Percentiles rank a stretch among this genome's conserved stretches.
Evolutionary conservation across 2,888 invertebrate genomes (phyloP).

Genomic region (Scaptomyza parva): DNA sequence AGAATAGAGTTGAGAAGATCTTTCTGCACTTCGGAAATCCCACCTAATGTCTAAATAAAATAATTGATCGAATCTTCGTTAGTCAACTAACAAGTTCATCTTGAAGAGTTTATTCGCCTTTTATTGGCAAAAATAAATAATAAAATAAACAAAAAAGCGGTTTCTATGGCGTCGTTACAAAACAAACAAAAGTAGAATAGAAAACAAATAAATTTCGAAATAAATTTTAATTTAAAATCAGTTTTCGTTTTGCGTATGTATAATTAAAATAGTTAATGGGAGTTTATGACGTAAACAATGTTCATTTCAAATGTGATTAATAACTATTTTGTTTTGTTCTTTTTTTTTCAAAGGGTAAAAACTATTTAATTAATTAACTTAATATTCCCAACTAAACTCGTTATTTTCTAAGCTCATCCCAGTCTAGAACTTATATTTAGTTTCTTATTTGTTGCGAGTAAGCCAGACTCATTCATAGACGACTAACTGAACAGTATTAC

Average conservation of each 20-base stretch:
- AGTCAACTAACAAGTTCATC: constrained; percentile 64
- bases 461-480: constrained; percentile 14
- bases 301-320: neutral
- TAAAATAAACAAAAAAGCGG: constrained; percentile 40
- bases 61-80: constrained; percentile 46
- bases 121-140: constrained; percentile 12
- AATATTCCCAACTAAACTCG: too few relatives aligned
- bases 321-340: neutral
- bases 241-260: constrained; percentile 9
- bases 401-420: neutral
- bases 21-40: constrained; percentile 48
- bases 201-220: constrained; percentile 22
- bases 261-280: neutral
- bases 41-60: constrained; percentile 2
- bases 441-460: neutral
- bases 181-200: constrained; percentile 27
- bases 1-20: constrained; percentile 11
- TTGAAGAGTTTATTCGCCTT: constrained; percentile 78
- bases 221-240: constrained; percentile 1
- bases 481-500: constrained; percentile 3
- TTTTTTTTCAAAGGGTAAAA: neutral
- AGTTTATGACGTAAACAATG: neutral
- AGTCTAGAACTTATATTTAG: constrained; percentile 4
- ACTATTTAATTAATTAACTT: too few relatives aligned
- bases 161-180: constrained; percentile 64